A percentile compares a stretch with the other conserved stretches of the same genome.
Conservation (phyloP, 2,113 vertebrate genomes). For the Mohoua ochrocephala region DNA sequence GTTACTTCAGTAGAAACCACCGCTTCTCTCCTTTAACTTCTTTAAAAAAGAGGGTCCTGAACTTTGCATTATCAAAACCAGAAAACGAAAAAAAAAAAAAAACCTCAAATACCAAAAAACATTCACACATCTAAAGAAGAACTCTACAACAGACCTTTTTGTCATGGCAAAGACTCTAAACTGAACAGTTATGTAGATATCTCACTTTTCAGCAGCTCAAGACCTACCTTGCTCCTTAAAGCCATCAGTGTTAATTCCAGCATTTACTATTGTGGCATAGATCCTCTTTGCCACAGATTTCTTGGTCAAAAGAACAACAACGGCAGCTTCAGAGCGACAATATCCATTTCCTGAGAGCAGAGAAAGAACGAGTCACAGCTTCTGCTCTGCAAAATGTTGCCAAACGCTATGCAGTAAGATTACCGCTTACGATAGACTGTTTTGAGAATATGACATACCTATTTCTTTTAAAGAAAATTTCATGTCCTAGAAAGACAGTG, state of each 20-base stretch:
- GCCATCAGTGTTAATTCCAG: constrained; percentile 92
- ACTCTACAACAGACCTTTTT: not conserved
- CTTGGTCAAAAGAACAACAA: constrained; percentile 83
- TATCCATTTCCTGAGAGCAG: constrained; percentile 84
- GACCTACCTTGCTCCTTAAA: constrained; percentile 90
- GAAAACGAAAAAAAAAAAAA: not conserved
- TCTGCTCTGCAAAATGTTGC: not conserved
- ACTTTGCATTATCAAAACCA: not conserved
- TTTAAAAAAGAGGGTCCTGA: not conserved
- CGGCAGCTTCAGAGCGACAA: constrained; percentile 91
- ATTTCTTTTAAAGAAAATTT: not conserved
- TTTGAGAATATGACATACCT: not conserved
- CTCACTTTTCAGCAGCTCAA: not conserved
- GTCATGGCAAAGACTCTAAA: not conserved
- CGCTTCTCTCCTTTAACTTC: not conserved
- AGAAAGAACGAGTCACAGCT: not conserved
- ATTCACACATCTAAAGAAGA: not conserved
- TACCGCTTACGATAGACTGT: not conserved
- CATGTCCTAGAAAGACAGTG: not conserved
- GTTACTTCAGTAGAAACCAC: not conserved
- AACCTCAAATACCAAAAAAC: not conserved
- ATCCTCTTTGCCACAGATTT: constrained; percentile 83
- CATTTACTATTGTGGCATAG: constrained; percentile 89
- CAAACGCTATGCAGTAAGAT: not conserved
- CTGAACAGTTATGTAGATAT: not conserved